These are phyloP conservation scores for Drosophila ficusphila DNA, from an alignment of 1,140 invertebrate genomes.

Conservation along the genomic window DNA sequence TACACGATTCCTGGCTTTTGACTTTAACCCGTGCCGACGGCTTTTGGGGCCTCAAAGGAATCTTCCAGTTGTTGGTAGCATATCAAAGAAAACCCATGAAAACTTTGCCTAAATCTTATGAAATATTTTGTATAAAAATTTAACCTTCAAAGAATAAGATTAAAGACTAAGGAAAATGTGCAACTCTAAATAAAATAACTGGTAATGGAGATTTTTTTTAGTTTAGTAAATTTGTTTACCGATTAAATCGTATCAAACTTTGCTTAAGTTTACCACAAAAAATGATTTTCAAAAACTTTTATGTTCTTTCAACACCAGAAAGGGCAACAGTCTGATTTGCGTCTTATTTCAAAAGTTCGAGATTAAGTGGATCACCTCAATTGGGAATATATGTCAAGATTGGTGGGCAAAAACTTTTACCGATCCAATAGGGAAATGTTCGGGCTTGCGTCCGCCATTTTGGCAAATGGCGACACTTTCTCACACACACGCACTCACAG, in stretches of 20 bases:
- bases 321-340: too few species aligned
- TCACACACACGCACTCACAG: constrained; percentile 19
- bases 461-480: constrained; percentile 47
- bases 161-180: too few species aligned
- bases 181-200: too few species aligned
- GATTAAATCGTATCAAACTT: too few species aligned
- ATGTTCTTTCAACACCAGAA: too few species aligned
- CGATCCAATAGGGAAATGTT: constrained; percentile 26
- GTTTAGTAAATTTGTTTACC: too few species aligned
- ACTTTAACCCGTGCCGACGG: constrained; percentile 17
- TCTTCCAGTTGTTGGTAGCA: background rate
- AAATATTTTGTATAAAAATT: background rate
- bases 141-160: too few species aligned
- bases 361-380: background rate
- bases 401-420: background rate
- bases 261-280: too few species aligned
- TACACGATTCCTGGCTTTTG: background rate
- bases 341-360: too few species aligned
- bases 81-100: background rate
- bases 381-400: background rate
- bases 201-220: too few species aligned
- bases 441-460: constrained; percentile 24
- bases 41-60: background rate
- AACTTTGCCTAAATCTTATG: too few species aligned
- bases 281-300: too few species aligned